phyloP scores from a whole-genome alignment of 2,888 invertebrate genomes.

The Eustalomyia histrio region DNA sequence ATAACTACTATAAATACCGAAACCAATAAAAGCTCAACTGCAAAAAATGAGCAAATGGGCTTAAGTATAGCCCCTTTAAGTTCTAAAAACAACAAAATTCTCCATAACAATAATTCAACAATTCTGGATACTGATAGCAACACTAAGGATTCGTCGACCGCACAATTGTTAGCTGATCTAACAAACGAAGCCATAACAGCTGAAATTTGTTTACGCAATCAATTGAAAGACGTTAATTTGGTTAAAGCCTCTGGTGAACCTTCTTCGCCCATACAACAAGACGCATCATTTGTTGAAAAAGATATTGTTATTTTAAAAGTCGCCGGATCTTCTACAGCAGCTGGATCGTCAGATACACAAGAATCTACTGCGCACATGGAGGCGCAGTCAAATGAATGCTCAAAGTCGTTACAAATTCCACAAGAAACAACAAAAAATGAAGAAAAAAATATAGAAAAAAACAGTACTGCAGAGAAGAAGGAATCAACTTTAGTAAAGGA shows the following conservation, averaged over 20 bases:
- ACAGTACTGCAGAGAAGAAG: slow-evolving; percentile 8
- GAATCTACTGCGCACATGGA: slow-evolving; percentile 66
- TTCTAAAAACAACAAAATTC: slow-evolving; percentile 62
- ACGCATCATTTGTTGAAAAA: slow-evolving; percentile 45
- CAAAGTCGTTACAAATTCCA: slow-evolving; percentile 39
- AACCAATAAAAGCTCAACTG: slow-evolving; percentile 19
- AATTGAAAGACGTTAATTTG: slow-evolving; percentile 71
- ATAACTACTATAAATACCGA: slow-evolving; percentile 22
- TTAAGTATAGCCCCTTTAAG: slow-evolving; percentile 70
- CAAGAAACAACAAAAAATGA: slow-evolving; percentile 20
- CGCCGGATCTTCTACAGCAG: slow-evolving; percentile 23
- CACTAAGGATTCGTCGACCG: slow-evolving; percentile 71
- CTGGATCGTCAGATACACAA: slow-evolving; percentile 27
- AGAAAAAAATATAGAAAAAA: slow-evolving; percentile 38
- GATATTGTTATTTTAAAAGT: slow-evolving; percentile 61
- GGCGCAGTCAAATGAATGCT: slow-evolving; percentile 59
- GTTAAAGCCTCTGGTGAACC: slow-evolving; percentile 50
- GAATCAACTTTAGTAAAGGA: background rate
- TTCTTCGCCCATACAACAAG: slow-evolving; percentile 52
- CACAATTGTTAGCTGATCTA: slow-evolving; percentile 73
- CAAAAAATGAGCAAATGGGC: slow-evolving; percentile 73
- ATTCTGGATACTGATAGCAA: slow-evolving; percentile 40
- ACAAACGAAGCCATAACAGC: slow-evolving; percentile 75
- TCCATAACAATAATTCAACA: slow-evolving; percentile 26
- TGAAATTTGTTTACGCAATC: slow-evolving; percentile 76